Base-by-base conservation (phyloP, 2,888 invertebrate genomes). In the Nemotelus pantherinus region DNA sequence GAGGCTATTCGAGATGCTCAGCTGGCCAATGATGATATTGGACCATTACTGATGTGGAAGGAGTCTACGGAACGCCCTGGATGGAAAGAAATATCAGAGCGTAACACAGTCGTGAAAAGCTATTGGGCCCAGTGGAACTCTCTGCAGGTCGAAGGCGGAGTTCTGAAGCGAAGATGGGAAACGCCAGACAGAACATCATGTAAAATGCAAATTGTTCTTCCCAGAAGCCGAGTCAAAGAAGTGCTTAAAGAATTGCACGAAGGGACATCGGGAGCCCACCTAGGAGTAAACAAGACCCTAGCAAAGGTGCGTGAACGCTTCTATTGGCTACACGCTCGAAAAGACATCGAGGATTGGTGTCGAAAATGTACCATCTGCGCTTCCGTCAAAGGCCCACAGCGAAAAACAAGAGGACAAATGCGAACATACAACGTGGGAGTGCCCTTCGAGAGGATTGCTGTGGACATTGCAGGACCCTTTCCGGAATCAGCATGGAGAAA, bases 181-280 rank as follows among this genome's bases (percentile, higher is more conserved):
- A 50, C 50, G 39, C 57, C 48, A 3, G 75, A 63, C 25, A 50
- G 75, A 45, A 43, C 25, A 9, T 50, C 39, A 3, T 53, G 45
- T 43, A 5, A 57, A 48, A 81, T 43, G 48, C 81, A 6, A 67
- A 81, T 9, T 80, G 80, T n/a, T 45, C 63, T 39, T 70, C 48
- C 47, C 79, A 65, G 48, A 76, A 80, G 43, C 10, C n/a, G 10
- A 72, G 78, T 64, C 68, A 82, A 10, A 47, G 82, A 9, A 57
- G 70, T 47, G 80, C 80, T 70, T 65, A 80, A 44, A 82, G 83
- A 76, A 77, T 80, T 78, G 39, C 74, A 74, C 9, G 63, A 60
- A 9, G 81, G 81, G 45, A 76, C 81, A 3, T 67, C 81, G 0
- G 82, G 82, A 41, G 82, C 82, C n/a, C 82, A 83, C 77, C 81